A percentile compares a stretch with the other conserved stretches of the same genome.
Evolutionary conservation across 2,797 vertebrate genomes (phyloP).

Genomic region (Protosalanx chinensis): DNA sequence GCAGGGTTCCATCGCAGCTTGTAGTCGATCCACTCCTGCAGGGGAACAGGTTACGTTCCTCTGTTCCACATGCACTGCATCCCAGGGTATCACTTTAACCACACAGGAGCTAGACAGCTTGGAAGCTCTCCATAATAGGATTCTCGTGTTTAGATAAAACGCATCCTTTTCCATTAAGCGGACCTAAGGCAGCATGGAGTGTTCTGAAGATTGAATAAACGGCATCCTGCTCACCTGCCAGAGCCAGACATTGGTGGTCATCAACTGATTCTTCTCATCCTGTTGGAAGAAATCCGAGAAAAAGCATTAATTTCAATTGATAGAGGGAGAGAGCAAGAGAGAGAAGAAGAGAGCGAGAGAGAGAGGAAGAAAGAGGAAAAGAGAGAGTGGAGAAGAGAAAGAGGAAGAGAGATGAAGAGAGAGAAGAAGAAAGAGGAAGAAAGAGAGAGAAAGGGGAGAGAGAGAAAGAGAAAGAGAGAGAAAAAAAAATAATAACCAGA

Average conservation of each 20-base stretch:
- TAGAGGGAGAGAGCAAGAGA: no score
- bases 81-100: neutral
- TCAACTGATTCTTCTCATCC: slow-evolving; percentile 98
- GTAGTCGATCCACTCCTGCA: slow-evolving; percentile 90
- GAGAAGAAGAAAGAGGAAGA: slow-evolving; percentile 18
- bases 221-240: slow-evolving; percentile 80
- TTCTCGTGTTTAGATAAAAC: neutral
- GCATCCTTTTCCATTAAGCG: neutral
- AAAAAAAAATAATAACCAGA: slow-evolving; percentile 24
- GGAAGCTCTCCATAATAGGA: neutral
- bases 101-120: no score
- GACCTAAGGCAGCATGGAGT: no score
- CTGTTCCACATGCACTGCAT: neutral
- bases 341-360: slow-evolving; percentile 4
- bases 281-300: slow-evolving; percentile 57
- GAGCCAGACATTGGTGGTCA: slow-evolving; percentile 98
- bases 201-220: no score
- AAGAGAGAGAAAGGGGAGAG: slow-evolving; percentile 5
- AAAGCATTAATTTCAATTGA: slow-evolving; percentile 11
- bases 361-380: slow-evolving; percentile 13
- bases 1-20: slow-evolving; percentile 93
- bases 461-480: slow-evolving; percentile 25
- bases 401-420: slow-evolving; percentile 33
- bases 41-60: neutral
- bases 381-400: no score